A percentile compares a stretch with the other conserved stretches of the same genome.
Conservation (phyloP, 2,888 invertebrate genomes). For the Caenorhabditis japonica region DNA sequence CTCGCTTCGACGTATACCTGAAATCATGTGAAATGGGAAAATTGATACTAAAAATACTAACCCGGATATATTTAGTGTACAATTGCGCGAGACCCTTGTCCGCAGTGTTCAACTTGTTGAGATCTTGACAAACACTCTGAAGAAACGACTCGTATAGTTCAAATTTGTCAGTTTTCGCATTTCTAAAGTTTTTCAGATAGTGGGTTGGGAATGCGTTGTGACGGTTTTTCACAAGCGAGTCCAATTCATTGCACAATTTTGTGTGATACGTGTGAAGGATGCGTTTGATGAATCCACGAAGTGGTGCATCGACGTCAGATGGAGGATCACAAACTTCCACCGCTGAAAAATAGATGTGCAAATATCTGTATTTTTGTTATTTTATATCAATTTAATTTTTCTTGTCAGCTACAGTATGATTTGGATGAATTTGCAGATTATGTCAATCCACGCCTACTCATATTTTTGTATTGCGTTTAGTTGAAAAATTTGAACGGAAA, state of each 20-base stretch:
- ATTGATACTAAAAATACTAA: too few species aligned
- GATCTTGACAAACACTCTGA: conserved; percentile 16
- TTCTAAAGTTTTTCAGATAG: not conserved
- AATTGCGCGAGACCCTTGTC: conserved; percentile 24
- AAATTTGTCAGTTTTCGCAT: conserved; percentile 1
- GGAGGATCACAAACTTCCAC: conserved; percentile 19
- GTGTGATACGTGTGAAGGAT: not conserved
- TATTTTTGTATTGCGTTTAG: too few species aligned
- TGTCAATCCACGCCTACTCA: too few species aligned
- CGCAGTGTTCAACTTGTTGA: conserved; percentile 32
- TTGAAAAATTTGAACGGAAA: too few species aligned
- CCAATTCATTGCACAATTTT: conserved; percentile 22
- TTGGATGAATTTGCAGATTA: too few species aligned
- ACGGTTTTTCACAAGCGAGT: conserved; percentile 6
- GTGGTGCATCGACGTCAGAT: not conserved
- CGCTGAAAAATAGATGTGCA: conserved; percentile 11
- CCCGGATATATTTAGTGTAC: conserved; percentile 26
- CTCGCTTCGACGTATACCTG: conserved; percentile 36
- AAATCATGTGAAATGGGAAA: too few species aligned
- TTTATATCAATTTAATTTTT: too few species aligned
- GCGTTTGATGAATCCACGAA: conserved; percentile 10
- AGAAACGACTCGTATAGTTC: conserved; percentile 22
- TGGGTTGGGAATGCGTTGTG: conserved; percentile 6
- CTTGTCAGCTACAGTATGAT: too few species aligned
- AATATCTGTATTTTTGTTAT: too few species aligned